These are phyloP conservation scores for Drosophila melanosoma DNA, from an alignment of 2,888 invertebrate genomes.

Conservation along the genomic window DNA sequence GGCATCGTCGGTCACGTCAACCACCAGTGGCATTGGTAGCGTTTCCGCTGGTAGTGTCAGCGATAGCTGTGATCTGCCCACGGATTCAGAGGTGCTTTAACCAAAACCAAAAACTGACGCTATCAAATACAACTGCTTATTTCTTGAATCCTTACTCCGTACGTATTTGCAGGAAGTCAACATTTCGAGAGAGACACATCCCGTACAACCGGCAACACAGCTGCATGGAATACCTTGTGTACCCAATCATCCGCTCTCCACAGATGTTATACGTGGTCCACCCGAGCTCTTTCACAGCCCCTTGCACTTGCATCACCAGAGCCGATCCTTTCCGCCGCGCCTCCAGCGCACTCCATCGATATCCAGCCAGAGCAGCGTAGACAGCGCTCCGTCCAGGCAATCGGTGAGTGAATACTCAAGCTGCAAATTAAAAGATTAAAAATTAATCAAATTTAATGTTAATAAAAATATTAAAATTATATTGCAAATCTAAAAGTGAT, in stretches of 20 bases:
- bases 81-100: slow-evolving; percentile 83
- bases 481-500: neutral
- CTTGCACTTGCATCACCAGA: slow-evolving; percentile 89
- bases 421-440: neutral
- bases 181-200: slow-evolving; percentile 88
- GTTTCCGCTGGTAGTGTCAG: slow-evolving; percentile 82
- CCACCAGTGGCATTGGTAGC: slow-evolving; percentile 83
- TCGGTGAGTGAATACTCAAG: slow-evolving; percentile 73
- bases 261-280: slow-evolving; percentile 86
- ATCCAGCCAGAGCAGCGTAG: slow-evolving; percentile 93
- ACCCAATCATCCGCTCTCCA: slow-evolving; percentile 71
- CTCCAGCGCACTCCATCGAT: slow-evolving; percentile 92
- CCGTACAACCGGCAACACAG: slow-evolving; percentile 87
- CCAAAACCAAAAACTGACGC: neutral
- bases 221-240: slow-evolving; percentile 60
- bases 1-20: slow-evolving; percentile 84
- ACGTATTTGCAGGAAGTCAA: slow-evolving; percentile 87
- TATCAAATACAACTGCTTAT: neutral
- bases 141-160: neutral
- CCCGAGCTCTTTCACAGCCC: slow-evolving; percentile 87
- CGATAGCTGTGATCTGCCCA: slow-evolving; percentile 84
- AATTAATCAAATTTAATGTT: neutral
- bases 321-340: slow-evolving; percentile 88
- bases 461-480: too few species aligned
- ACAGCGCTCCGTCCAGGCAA: slow-evolving; percentile 89